Base-by-base conservation (phyloP, 2,797 vertebrate genomes). In the Phataginus tetradactyla region DNA sequence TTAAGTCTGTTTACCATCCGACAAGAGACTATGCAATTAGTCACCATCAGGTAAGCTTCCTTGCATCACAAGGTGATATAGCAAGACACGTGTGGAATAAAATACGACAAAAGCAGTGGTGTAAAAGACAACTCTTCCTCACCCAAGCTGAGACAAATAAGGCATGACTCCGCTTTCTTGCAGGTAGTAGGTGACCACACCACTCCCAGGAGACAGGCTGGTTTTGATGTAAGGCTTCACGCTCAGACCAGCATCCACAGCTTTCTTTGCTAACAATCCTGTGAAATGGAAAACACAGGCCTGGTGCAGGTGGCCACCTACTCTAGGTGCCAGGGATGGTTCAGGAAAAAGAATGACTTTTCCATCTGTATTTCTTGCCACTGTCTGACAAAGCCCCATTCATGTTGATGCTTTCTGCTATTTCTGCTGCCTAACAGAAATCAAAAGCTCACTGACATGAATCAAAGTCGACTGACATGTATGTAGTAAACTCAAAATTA, bases 201-300 rank as follows among this genome's bases (percentile, higher is more conserved):
- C 99, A 0, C 99, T 99, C 96, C 99, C 99, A 0, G 99, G 99
- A 0, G 99, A 99, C 97, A 99, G 98, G 97, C 99, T 99, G 32
- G 99, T 99, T 98, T 99, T 99, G 93, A 99, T 98, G 97, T 99
- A 99, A 0, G 99, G 99, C 97, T 99, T 99, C 98, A 99, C 99
- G 0, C 97, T 98, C 97, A 99, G 98, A 42, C 99, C 99, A 15
- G 98, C 98, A 84, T 99, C 98, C 21, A 99, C 98, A 1, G 99
- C 99, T 96, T 99, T 99, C 98, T 99, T 99, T 0, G 99, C 99
- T 74, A 99, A 98, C 89, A 99, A 97, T 10, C 99, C 99, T 99
- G 98, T 63, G 63, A 93, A 32, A 61, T 4, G 68, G 83, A 96
- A 96, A 98, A 97, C 12, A 96, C 23, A 90, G 81, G 79, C n/a